Conservation (phyloP, 1,140 invertebrate species). For the Aphelenchoides besseyi region DNA sequence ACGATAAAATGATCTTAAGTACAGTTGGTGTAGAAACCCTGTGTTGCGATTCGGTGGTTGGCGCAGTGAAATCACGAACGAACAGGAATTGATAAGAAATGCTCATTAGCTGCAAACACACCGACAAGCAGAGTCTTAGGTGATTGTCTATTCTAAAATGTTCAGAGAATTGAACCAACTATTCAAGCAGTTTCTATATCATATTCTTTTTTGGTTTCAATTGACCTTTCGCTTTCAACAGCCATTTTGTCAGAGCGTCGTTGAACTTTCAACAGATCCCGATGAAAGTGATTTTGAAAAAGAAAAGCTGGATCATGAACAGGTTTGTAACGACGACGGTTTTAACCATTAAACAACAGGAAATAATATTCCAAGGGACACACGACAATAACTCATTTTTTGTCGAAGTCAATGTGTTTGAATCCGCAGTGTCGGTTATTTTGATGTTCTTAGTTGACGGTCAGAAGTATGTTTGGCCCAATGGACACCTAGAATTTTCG, state of each 20-base stretch:
- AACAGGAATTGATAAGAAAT: too few relatives aligned
- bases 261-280: background rate
- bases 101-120: slow-evolving; percentile 1
- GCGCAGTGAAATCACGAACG: too few relatives aligned
- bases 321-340: slow-evolving; percentile 5
- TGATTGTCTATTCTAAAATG: background rate
- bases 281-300: background rate
- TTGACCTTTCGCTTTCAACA: background rate
- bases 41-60: too few relatives aligned
- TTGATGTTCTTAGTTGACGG: slow-evolving; percentile 1
- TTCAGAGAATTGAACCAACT: background rate
- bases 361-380: background rate
- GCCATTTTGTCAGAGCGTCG: background rate
- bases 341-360: background rate
- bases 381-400: background rate
- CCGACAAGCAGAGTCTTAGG: background rate
- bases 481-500: background rate
- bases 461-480: background rate
- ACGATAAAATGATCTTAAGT: too few relatives aligned
- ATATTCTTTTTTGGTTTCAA: background rate
- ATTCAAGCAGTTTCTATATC: background rate
- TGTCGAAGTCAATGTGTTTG: background rate
- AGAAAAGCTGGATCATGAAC: background rate
- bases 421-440: background rate
- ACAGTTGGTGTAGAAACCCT: too few relatives aligned